Percentiles rank a stretch among this genome's conserved stretches.
phyloP scores from a whole-genome alignment of 1,140 invertebrate genomes.

The Heterodera schachtii region DNA sequence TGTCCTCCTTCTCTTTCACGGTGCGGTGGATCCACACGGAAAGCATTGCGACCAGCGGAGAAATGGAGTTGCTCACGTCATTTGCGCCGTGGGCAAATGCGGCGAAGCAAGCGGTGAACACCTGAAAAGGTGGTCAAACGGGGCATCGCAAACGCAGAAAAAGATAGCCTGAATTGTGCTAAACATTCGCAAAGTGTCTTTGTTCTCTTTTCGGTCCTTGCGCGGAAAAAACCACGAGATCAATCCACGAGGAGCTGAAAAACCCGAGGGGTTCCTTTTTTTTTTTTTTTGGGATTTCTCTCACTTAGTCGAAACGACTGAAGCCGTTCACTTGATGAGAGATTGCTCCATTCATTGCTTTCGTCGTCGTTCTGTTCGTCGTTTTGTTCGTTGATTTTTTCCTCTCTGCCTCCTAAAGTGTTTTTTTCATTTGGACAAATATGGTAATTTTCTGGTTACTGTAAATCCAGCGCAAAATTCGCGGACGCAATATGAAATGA shows the following conservation, averaged over 20 bases:
- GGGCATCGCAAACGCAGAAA: neutral
- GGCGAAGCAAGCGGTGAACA: slow-evolving; percentile 53
- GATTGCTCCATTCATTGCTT: no score
- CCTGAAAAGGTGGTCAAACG: slow-evolving; percentile 30
- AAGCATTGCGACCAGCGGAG: slow-evolving; percentile 88
- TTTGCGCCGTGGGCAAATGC: slow-evolving; percentile 54
- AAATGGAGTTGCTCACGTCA: slow-evolving; percentile 84
- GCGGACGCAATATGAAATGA: slow-evolving; percentile 57
- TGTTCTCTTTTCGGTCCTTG: slow-evolving; percentile 46
- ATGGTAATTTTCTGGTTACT: slow-evolving; percentile 7
- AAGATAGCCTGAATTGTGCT: slow-evolving; percentile 66
- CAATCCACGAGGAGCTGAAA: slow-evolving; percentile 48
- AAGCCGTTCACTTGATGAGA: no score
- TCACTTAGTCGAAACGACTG: no score
- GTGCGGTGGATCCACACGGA: slow-evolving; percentile 72
- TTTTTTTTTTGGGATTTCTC: no score
- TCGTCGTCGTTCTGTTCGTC: no score
- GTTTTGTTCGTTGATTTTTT: neutral
- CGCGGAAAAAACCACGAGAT: slow-evolving; percentile 54
- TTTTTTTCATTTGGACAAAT: neutral
- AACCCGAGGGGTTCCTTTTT: neutral
- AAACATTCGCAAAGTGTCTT: slow-evolving; percentile 58
- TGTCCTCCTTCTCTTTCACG: slow-evolving; percentile 38
- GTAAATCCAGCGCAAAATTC: slow-evolving; percentile 44
- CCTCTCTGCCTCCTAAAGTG: neutral